Conservation (phyloP, 64 coral and sea anemone genomes). For the Porites australiensis region DNA sequence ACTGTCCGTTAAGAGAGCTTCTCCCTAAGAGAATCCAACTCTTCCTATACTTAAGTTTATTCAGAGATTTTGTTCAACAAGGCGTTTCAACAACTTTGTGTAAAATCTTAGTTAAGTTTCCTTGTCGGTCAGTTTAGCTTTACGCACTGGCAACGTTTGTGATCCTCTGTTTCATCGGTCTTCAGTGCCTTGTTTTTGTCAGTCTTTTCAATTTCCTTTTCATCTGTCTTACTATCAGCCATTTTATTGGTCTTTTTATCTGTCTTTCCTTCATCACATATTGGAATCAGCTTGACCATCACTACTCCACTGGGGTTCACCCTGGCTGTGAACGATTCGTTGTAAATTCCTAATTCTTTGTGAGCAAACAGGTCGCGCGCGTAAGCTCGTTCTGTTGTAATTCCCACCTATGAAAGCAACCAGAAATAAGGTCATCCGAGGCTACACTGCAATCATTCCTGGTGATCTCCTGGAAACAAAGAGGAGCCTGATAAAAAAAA, state of each 20-base stretch:
- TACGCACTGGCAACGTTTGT: not conserved
- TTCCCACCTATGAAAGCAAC: constrained; percentile 62
- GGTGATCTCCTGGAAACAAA: too few species aligned
- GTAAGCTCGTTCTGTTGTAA: constrained; percentile 51
- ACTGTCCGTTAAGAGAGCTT: too few species aligned
- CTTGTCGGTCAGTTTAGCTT: not conserved
- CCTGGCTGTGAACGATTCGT: constrained; percentile 64
- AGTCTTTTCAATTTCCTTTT: not conserved
- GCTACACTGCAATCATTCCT: too few species aligned
- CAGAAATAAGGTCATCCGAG: not conserved
- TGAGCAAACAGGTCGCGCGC: constrained; percentile 73
- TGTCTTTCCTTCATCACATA: constrained; percentile 20
- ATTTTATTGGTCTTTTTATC: not conserved
- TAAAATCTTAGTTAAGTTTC: too few species aligned
- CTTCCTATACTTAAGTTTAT: too few species aligned
- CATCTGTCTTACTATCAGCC: not conserved
- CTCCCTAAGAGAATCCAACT: too few species aligned
- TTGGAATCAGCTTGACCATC: constrained; percentile 68
- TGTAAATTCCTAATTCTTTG: constrained; percentile 55
- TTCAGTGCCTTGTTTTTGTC: not conserved
- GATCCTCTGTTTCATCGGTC: not conserved
- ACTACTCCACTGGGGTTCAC: constrained; percentile 90
- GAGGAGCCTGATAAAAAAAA: too few species aligned
- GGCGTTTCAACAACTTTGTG: not conserved
- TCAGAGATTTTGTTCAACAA: too few species aligned